Percentiles rank a stretch among this genome's conserved stretches.
Evolutionary conservation across 1,140 invertebrate genomes (phyloP).

Genomic region (Psilanteris sp.): DNA sequence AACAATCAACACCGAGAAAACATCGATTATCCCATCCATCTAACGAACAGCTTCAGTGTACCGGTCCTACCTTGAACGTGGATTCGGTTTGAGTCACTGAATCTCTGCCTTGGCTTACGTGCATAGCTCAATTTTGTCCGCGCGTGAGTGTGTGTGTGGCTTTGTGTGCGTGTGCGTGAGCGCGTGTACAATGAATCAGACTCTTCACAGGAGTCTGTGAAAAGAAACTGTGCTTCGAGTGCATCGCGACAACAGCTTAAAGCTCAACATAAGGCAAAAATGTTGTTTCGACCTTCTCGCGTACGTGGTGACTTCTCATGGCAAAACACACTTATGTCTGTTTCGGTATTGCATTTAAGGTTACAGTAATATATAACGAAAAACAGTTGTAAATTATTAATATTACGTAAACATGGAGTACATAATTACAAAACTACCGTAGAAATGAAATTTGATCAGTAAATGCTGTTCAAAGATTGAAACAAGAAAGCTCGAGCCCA

Average conservation of each 20-base stretch:
- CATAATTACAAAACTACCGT: constrained; percentile 1
- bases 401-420: neutral
- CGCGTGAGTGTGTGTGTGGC: neutral
- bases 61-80: too few relatives aligned
- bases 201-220: constrained; percentile 3
- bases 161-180: constrained; percentile 1
- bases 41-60: constrained; percentile 34
- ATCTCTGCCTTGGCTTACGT: too few relatives aligned
- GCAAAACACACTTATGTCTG: too few relatives aligned
- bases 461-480: constrained; percentile 6
- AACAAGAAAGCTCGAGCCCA: neutral
- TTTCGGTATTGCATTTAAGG: neutral
- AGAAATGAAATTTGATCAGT: neutral
- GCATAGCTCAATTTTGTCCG: too few relatives aligned
- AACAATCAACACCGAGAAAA: constrained; percentile 26
- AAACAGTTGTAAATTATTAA: constrained; percentile 2
- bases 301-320: constrained; percentile 5
- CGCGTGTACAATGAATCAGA: constrained; percentile 7
- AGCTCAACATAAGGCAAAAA: constrained; percentile 22
- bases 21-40: constrained; percentile 42
- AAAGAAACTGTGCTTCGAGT: constrained; percentile 24
- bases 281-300: constrained; percentile 8
- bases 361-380: neutral
- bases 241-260: constrained; percentile 31
- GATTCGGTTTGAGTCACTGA: too few relatives aligned